Evolutionary conservation across 2,888 invertebrate species (phyloP).

Genomic region (Ectemnius cavifrons): DNA sequence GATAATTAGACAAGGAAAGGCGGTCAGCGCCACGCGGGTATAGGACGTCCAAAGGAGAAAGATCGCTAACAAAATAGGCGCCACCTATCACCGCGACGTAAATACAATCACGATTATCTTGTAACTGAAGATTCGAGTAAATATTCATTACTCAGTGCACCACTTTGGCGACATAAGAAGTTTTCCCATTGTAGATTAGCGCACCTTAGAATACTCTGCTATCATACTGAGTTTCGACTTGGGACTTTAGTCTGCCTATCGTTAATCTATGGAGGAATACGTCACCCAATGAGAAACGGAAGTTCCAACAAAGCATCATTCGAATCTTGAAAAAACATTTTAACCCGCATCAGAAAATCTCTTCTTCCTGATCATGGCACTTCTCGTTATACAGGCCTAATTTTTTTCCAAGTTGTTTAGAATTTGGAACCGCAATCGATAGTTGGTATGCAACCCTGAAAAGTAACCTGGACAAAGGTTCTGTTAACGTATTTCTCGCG

Average conservation of each 20-base stretch:
- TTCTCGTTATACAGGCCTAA: too few relatives aligned
- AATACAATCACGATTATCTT: constrained; percentile 13
- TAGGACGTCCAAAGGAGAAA: too few relatives aligned
- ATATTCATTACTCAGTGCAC: constrained; percentile 4
- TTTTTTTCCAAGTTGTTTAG: too few relatives aligned
- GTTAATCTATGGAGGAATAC: constrained; percentile 7
- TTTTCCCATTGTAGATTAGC: neutral
- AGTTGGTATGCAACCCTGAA: neutral
- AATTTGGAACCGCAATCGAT: neutral
- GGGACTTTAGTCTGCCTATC: constrained; percentile 30
- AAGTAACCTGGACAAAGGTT: neutral
- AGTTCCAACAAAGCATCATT: too few relatives aligned
- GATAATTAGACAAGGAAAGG: constrained; percentile 62
- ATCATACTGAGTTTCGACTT: constrained; percentile 13
- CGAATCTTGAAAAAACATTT: too few relatives aligned
- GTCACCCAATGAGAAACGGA: too few relatives aligned
- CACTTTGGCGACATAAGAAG: neutral
- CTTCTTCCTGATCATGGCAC: too few relatives aligned
- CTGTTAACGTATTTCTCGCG: neutral
- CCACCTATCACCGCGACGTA: neutral
- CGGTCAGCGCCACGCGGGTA: neutral
- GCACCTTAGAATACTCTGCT: neutral
- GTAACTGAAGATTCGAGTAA: constrained; percentile 20
- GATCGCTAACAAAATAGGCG: neutral
- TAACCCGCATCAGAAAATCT: too few relatives aligned